phyloP scores from a whole-genome alignment of 2,797 vertebrate genomes.

The Microcaecilia unicolor region DNA sequence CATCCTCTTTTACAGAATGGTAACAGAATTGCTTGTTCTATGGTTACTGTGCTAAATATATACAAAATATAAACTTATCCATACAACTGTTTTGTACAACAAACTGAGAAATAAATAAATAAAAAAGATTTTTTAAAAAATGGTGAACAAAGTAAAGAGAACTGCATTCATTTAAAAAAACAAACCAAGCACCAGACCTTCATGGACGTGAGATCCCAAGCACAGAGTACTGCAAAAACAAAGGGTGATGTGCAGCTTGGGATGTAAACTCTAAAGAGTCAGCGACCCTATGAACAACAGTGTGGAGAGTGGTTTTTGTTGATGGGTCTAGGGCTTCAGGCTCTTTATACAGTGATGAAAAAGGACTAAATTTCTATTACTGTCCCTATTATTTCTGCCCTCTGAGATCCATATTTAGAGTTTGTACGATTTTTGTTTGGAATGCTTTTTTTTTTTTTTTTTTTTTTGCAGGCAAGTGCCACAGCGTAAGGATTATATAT shows the following conservation, averaged over 20 bases:
- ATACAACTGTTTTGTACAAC: slow-evolving; percentile 45
- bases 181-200: slow-evolving; percentile 12
- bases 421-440: too few relatives aligned
- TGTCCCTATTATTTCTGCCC: too few relatives aligned
- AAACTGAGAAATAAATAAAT: background rate
- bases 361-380: too few relatives aligned
- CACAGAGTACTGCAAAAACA: background rate
- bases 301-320: slow-evolving; percentile 23
- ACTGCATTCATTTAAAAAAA: slow-evolving; percentile 12
- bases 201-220: slow-evolving; percentile 16
- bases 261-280: slow-evolving; percentile 38
- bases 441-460: too few relatives aligned
- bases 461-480: too few relatives aligned
- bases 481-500: too few relatives aligned
- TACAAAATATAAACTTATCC: slow-evolving; percentile 44
- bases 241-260: slow-evolving; percentile 23
- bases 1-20: slow-evolving; percentile 56
- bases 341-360: too few relatives aligned
- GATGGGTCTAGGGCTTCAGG: too few relatives aligned
- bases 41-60: slow-evolving; percentile 54
- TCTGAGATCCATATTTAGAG: too few relatives aligned
- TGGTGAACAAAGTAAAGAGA: background rate
- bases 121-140: background rate
- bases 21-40: slow-evolving; percentile 52
- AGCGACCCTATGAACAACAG: too few relatives aligned